A percentile compares a stretch with the other conserved stretches of the same genome.
These are phyloP conservation scores for Anguilla megastoma DNA, from an alignment of 2,797 vertebrate genomes.

Conservation along the genomic window DNA sequence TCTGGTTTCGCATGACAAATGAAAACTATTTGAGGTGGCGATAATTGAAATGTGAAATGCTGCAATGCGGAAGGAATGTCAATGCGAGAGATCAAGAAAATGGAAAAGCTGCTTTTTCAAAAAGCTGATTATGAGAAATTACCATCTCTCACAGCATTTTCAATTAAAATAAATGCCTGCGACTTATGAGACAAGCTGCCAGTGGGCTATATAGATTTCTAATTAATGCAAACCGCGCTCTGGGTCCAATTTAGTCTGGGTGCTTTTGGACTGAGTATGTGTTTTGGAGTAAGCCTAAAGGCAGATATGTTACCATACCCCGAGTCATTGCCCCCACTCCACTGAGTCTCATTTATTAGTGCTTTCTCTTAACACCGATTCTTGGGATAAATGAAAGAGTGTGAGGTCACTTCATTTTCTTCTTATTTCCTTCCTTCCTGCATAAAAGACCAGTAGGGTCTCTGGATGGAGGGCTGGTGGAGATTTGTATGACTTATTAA, in stretches of 20 bases:
- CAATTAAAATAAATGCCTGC: neutral
- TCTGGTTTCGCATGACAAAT: neutral
- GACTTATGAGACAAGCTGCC: neutral
- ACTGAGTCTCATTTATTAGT: neutral
- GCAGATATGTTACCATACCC: neutral
- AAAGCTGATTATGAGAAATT: neutral
- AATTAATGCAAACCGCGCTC: too few species aligned
- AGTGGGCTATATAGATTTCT: neutral
- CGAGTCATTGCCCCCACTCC: neutral
- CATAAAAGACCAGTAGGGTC: too few species aligned
- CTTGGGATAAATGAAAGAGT: neutral
- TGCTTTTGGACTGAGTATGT: neutral
- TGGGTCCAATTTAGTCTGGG: too few species aligned
- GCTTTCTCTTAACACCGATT: neutral
- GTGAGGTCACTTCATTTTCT: neutral
- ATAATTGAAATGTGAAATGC: conserved; percentile 4
- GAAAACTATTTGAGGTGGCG: neutral
- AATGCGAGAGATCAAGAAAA: neutral
- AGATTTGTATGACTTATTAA: neutral
- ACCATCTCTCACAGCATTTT: neutral
- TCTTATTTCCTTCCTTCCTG: neutral
- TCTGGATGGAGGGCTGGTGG: neutral
- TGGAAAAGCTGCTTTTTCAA: neutral
- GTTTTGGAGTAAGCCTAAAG: neutral
- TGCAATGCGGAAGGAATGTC: neutral